Base-by-base conservation (phyloP, 2,113 vertebrate genomes). In the Chionomys nivalis region DNA sequence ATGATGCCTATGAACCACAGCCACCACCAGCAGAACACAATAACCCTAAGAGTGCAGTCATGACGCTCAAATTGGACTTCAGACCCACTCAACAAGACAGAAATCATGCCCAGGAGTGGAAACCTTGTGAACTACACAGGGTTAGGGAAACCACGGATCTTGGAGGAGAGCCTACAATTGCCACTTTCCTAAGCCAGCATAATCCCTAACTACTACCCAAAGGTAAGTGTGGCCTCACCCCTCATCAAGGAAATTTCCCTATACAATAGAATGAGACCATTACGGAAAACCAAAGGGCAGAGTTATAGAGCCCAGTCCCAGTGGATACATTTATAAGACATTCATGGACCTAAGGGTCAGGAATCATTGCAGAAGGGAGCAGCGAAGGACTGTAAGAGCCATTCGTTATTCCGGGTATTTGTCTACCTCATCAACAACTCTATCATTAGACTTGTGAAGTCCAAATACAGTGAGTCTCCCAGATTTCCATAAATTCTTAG, bases 401-500 rank as follows among this genome's bases (percentile, higher is more conserved):
- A 72, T 49, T 49, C 13, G 33, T 47, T 49, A 39, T 28, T n/a
- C 89, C 47, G 87, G 16, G 49, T 94, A 87, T 76, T 93, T 93
- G 63, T 55, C 47, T 91, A 28, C 47, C 23, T 86, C 6, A 88
- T 36, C 61, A 7, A 85, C 14, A 88, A 83, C 24, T 78, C 58
- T 65, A 44, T 42, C n/a, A 66, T 81, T 36, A 96, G 36, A 52
- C 36, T 75, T 88, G 3, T 75, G 11, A 94, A 91, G 3, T 83
- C 47, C 9, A 90, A 91, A 81, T 65, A 82, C 24, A 82, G 24
- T 1, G 2, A 87, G 26, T 58, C 7, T 88, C 82, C 13, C 19
- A 85, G 90, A 89, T 73, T 66, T 90, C 63, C 39, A 70, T 83
- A 28, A 55, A 28, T 83, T 93, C 76, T 83, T 79, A 93, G 36